A percentile compares a stretch with the other conserved stretches of the same genome.
Conservation (phyloP, 2,888 invertebrate species). For the Folsomia manolachei region DNA sequence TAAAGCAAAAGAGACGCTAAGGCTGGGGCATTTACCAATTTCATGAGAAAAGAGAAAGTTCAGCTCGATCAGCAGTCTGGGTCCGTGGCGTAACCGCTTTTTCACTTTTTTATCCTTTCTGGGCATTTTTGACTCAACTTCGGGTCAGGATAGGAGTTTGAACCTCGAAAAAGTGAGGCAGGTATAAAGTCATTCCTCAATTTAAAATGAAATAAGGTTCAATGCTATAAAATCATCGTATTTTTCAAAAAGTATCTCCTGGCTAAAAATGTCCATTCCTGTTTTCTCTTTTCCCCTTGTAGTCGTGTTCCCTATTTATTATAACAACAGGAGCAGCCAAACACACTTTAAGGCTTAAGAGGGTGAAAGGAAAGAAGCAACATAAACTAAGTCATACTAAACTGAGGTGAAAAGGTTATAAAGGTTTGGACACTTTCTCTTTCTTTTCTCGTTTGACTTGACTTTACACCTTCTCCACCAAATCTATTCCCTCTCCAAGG, state of each 20-base stretch:
- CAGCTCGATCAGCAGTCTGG: neutral
- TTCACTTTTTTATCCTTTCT: no score
- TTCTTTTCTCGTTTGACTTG: no score
- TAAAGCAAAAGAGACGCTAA: neutral
- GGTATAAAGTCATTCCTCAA: no score
- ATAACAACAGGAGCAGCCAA: neutral
- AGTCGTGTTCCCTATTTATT: neutral
- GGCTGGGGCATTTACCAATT: neutral
- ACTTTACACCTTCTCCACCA: neutral
- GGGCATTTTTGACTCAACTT: no score
- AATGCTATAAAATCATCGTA: no score
- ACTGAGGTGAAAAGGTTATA: neutral
- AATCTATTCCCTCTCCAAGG: no score
- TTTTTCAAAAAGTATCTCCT: no score
- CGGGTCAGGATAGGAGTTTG: no score
- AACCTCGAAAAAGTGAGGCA: no score
- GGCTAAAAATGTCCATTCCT: no score
- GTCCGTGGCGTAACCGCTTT: neutral
- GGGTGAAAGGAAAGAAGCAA: neutral
- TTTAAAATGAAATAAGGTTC: no score
- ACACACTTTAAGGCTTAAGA: neutral
- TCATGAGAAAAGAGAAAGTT: neutral
- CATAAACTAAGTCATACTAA: neutral
- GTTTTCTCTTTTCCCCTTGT: no score
- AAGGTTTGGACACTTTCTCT: neutral